Base-by-base conservation (phyloP, 2,113 vertebrate species). In the Cynopterus brachyotis region DNA sequence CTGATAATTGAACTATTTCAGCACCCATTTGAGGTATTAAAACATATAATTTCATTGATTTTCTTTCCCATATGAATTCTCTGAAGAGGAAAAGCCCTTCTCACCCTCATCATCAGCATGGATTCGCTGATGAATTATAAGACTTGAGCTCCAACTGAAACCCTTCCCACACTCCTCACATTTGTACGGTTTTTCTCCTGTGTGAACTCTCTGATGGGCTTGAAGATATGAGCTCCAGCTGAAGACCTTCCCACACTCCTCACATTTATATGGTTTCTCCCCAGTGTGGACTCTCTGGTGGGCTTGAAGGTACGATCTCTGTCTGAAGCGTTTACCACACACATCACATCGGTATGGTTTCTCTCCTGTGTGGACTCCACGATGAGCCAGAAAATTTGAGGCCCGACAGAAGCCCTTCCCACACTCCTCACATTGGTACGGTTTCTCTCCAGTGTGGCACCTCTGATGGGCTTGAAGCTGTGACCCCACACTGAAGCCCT, bases 211-310 rank as follows among this genome's bases (percentile, higher is more conserved):
- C 73, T 97, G 97, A 16, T 98, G 98, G 55, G 96, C 94, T 59
- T 96, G 95, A 10, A 98, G 97, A 75, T 97, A 96, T 2, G 97
- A 98, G 57, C 96, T 97, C 95, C 96, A 94, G 3, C 96, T 97
- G 70, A 98, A 98, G 55, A 50, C 96, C 6, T 98, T 98, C 0
- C 96, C 98, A 47, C 98, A 98, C 12, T 92, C 96, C 22, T 96
- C 89, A 42, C 98, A 98, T 47, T 45, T 96, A 73, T 97, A 98
- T 0, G 83, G 98, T 28, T 96, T 98, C 60, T 97, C 98, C 26
- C 98, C 97, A 1, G 97, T 98, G 57, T 98, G 98, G 55, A 97
- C 92, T 42, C 97, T 97, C n/a, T 96, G 96, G 59, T 98, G 98
- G 9, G 93, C 89, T 2, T 96, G 97, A 53, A 98, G 98, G 47